A percentile compares a stretch with the other conserved stretches of the same genome.
phyloP scores from a whole-genome alignment of 2,113 vertebrate genomes.

The Erythrocercus mccallii region DNA sequence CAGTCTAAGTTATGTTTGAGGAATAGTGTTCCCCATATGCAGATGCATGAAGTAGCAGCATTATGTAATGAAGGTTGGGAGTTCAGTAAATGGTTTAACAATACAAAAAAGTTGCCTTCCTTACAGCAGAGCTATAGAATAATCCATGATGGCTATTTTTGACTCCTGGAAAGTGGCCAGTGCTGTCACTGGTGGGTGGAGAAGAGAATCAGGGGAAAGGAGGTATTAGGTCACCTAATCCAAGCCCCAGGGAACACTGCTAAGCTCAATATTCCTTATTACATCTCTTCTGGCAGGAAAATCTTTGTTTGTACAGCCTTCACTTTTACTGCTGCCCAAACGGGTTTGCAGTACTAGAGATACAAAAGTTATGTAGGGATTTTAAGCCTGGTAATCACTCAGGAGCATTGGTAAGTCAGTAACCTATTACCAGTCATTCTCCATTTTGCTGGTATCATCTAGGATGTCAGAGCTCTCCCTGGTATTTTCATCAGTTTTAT shows the following conservation, averaged over 20 bases:
- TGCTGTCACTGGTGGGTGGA: neutral
- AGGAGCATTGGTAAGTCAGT: neutral
- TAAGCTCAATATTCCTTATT: neutral
- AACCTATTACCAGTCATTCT: neutral
- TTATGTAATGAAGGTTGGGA: neutral
- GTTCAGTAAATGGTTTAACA: neutral
- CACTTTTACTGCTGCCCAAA: neutral
- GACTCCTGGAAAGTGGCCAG: constrained; percentile 20
- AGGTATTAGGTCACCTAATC: constrained; percentile 42
- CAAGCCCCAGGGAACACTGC: neutral
- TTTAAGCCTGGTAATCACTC: neutral
- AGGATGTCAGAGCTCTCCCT: neutral
- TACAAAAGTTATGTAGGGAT: neutral
- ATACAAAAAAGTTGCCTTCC: neutral
- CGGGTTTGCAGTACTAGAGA: neutral
- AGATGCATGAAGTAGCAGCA: neutral
- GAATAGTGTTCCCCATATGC: neutral
- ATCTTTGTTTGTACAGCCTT: neutral
- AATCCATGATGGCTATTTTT: neutral
- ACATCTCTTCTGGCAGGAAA: neutral
- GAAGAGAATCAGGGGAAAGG: neutral
- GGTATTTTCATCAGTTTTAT: neutral
- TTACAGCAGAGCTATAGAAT: neutral
- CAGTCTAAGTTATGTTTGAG: neutral
- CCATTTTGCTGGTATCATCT: neutral